phyloP scores from a whole-genome alignment of 2,888 invertebrate genomes.

The Epirrhoe alternata region DNA sequence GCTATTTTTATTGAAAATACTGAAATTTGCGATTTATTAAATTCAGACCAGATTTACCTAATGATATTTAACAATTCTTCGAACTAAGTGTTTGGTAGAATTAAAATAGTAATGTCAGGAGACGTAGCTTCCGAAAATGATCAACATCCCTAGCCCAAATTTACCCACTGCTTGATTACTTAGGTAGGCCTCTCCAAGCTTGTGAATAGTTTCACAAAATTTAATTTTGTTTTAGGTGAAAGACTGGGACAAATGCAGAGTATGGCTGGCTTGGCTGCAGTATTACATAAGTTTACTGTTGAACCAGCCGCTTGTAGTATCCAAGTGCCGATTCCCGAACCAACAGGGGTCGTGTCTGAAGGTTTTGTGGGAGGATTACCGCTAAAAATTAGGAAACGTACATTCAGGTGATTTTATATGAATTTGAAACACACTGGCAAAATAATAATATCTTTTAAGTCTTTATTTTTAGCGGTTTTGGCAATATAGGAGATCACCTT shows the following conservation, averaged over 20 bases:
- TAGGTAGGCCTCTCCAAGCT: too few relatives aligned
- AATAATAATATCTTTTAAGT: too few relatives aligned
- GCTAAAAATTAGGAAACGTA: conserved; percentile 58
- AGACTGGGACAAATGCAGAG: conserved; percentile 74
- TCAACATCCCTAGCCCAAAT: too few relatives aligned
- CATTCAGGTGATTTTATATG: conserved; percentile 24
- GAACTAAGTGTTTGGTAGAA: background rate
- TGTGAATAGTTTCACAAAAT: background rate
- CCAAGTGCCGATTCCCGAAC: conserved; percentile 60
- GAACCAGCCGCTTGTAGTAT: conserved; percentile 65
- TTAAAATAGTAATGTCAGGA: too few relatives aligned
- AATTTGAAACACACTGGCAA: too few relatives aligned
- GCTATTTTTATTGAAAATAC: too few relatives aligned
- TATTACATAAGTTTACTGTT: conserved; percentile 62
- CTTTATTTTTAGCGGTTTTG: too few relatives aligned
- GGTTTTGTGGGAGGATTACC: conserved; percentile 67
- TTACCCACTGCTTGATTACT: too few relatives aligned
- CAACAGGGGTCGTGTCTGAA: conserved; percentile 64
- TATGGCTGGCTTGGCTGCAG: conserved; percentile 71
- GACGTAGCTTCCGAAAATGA: too few relatives aligned
- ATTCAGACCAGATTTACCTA: too few relatives aligned
- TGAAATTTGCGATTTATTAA: too few relatives aligned
- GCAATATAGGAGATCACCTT: too few relatives aligned
- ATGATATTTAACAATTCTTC: background rate
- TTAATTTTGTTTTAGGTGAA: conserved; percentile 59